Evolutionary conservation across 2,113 vertebrate genomes (phyloP), one percentile per base, ranked within the genome.

Genomic region (Mus pahari): DNA sequence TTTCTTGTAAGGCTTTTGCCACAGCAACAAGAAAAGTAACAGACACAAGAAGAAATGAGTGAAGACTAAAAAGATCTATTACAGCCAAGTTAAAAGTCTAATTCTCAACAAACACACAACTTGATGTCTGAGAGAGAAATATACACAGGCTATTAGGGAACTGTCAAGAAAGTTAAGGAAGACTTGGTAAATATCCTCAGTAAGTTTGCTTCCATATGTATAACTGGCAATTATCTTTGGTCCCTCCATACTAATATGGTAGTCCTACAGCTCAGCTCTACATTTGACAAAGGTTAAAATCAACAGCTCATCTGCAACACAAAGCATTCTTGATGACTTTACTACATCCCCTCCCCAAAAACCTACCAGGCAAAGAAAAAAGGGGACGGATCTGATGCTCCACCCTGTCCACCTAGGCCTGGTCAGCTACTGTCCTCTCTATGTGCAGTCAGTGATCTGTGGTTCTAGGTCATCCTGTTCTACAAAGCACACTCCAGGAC

Each of bases 81-180:
- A 60, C 20, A 82, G 50, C 36, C 53, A 39, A 79, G 20, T 81
- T 62, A 82, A n/a, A 48, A 48, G 48, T 48, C 48, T 48, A 48
- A 73, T 83, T 94, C 92, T 77, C 68, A 96, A 86, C 50, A 31
- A 90, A 84, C 20, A 50, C 17, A 75, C 79, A 93, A 45, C 31
- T 74, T 74, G n/a, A 86, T 58, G 92, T 53, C 74, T 78, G 39
- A 48, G 33, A 91, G n/a, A 31, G 62, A 95, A 93, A 58, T 45
- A 90, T 62, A 77, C 22, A 8, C n/a, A 95, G 7, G 53, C 50
- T 84, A 26, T 70, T n/a, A 73, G 26, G 45, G 58, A 66, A 86
- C 2, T 94, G 82, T 62, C 39, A 84, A 83, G 17, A 70, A 60
- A 64, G 39, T 83, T 90, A 45, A 90, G 58, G 64, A 71, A n/a